Percentiles rank a stretch among this genome's conserved stretches.
Evolutionary conservation across 2,113 vertebrate species (phyloP).

Genomic region (Melospiza georgiana): DNA sequence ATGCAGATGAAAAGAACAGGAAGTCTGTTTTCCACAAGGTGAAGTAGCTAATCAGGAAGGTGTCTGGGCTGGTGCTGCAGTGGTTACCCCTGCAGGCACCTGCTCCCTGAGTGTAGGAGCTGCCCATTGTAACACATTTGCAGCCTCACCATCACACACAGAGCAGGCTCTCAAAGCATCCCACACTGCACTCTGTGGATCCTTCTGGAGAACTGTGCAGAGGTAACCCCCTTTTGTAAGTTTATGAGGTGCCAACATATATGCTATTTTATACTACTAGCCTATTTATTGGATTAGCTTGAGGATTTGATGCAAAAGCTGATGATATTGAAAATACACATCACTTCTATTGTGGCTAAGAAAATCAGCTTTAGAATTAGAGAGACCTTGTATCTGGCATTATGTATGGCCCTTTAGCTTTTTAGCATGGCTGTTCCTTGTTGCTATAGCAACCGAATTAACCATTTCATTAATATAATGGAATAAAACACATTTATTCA

Average conservation of each 20-base stretch:
- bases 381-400: conserved; percentile 81
- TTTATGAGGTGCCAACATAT: conserved; percentile 62
- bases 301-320: conserved; percentile 75
- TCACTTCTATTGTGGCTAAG: conserved; percentile 77
- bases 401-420: conserved; percentile 83
- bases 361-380: conserved; percentile 85
- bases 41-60: background rate
- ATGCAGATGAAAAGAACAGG: background rate
- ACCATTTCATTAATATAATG: conserved; percentile 81
- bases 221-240: conserved; percentile 65
- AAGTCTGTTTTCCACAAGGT: background rate
- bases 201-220: background rate
- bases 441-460: conserved; percentile 88
- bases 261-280: conserved; percentile 61
- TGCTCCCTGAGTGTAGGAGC: background rate
- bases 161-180: background rate
- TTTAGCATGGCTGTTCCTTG: conserved; percentile 81
- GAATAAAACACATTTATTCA: conserved; percentile 64
- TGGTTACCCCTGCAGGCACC: background rate
- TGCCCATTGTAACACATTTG: background rate
- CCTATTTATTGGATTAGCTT: conserved; percentile 77
- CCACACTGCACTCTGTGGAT: conserved; percentile 28
- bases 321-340: conserved; percentile 77
- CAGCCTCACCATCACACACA: background rate
- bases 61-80: background rate